phyloP scores from a whole-genome alignment of 2,797 vertebrate species.

The Austrolebias charrua region DNA sequence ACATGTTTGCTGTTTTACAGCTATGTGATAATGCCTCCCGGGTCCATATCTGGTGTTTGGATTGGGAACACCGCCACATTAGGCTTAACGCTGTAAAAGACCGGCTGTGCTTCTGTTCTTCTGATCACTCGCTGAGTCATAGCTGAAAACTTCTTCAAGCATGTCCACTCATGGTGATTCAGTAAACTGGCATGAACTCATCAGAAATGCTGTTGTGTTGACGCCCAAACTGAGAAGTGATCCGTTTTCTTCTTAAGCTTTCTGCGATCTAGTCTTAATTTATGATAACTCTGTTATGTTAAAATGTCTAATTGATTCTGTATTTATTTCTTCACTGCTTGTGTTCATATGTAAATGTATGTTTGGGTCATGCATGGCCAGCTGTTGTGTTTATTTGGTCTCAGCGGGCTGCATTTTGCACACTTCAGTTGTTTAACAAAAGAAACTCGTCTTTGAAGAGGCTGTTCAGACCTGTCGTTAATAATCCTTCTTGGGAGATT shows the following conservation, averaged over 20 bases:
- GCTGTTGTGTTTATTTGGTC: constrained; percentile 60
- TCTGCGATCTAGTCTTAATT: constrained; percentile 80
- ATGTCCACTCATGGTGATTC: constrained; percentile 60
- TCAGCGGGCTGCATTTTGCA: constrained; percentile 76
- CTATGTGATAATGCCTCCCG: constrained; percentile 24
- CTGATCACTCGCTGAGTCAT: constrained; percentile 53
- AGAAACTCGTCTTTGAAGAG: constrained; percentile 56
- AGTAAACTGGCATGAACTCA: constrained; percentile 67
- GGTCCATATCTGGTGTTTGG: constrained; percentile 24
- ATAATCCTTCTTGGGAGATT: too few species aligned
- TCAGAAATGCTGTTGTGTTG: constrained; percentile 60
- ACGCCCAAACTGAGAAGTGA: constrained; percentile 54
- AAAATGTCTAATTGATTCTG: constrained; percentile 55
- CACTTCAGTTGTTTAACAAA: constrained; percentile 62
- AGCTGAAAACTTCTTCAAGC: constrained; percentile 50
- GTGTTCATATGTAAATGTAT: constrained; percentile 65
- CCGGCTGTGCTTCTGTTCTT: constrained; percentile 48
- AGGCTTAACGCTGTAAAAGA: constrained; percentile 52
- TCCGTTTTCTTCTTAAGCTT: constrained; percentile 55
- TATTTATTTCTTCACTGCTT: constrained; percentile 80
- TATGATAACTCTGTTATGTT: constrained; percentile 69
- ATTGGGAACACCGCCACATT: constrained; percentile 24
- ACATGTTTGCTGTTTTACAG: constrained; percentile 51
- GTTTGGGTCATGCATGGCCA: constrained; percentile 74
- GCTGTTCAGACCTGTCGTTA: neutral